Base-by-base conservation (phyloP, 1,140 invertebrate species). In the Leucophenga varia region DNA sequence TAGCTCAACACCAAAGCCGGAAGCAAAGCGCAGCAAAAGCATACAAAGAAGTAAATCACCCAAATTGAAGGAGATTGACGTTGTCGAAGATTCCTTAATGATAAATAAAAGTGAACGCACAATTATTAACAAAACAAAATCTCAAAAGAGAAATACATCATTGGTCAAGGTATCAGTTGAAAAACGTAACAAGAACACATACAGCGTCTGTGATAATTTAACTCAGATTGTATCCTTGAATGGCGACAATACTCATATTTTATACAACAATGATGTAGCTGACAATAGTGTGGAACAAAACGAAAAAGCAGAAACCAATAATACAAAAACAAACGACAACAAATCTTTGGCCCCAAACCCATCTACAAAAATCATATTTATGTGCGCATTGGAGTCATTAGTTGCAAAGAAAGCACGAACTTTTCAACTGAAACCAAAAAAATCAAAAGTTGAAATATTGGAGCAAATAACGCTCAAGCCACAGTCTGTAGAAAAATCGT, bases 381-480 rank as follows among this genome's bases (percentile, higher is more conserved):
- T 36, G 7, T 56, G 49, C 16, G 35, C 47, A 1, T 37, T 65
- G 2, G 31, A 54, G 35, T 47, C 61, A 8, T 10, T 61, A 1
- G 22, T 39, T 8, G 7, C 9, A 2, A 53, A 47, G 3, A 8
- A 16, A 9, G n/a, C 32, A 9, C 61, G 61, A 3, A 18, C 28
- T 17, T 56, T 65, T 5, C 39, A 52, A 13, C 12, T 65, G 3
- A 42, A 47, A 6, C 13, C 22, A 25, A 25, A 12, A 30, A 43
- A 21, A 6, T 18, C 1, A 8, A 36, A 16, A 8, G 34, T 65
- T 4, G 7, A 47, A 19, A 65, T 65, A 3, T 5, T 65, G 4
- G 61, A 65, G 31, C 22, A 61, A 16, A 61, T 65, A 30, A 13
- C 61, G 6, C 44, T 50, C 6, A n/a, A 49, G 0, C 17, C 48